Percentiles rank a stretch among this genome's conserved stretches.
Evolutionary conservation across 2,113 vertebrate species (phyloP).

Genomic region (Halichoerus grypus): DNA sequence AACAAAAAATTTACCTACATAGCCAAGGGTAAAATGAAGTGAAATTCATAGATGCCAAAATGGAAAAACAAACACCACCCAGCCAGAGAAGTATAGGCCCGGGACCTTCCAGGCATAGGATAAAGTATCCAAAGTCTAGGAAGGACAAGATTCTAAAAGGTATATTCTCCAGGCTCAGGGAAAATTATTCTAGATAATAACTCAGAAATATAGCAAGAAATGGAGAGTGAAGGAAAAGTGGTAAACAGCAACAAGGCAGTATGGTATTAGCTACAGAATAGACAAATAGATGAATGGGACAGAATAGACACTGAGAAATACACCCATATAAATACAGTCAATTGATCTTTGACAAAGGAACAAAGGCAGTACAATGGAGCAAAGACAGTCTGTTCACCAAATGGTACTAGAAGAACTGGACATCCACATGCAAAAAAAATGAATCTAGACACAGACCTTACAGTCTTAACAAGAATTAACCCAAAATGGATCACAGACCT

Average conservation of each 20-base stretch:
- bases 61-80: neutral
- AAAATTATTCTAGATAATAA: slow-evolving; percentile 49
- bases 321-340: neutral
- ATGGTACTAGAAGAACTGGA: neutral
- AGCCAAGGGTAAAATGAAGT: slow-evolving; percentile 32
- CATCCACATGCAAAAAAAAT: neutral
- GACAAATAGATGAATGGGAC: neutral
- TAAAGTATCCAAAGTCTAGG: neutral
- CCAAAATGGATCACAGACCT: neutral
- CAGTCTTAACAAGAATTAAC: neutral
- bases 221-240: neutral
- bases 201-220: neutral
- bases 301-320: neutral
- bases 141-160: slow-evolving; percentile 16
- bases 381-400: neutral
- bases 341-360: neutral
- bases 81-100: neutral
- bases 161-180: neutral
- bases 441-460: neutral
- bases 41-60: neutral
- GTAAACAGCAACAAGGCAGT: neutral
- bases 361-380: neutral
- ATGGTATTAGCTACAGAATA: neutral
- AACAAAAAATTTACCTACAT: slow-evolving; percentile 33
- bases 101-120: neutral